Base-by-base conservation (phyloP, 2,797 vertebrate species). In the Aulostomus chinensis region DNA sequence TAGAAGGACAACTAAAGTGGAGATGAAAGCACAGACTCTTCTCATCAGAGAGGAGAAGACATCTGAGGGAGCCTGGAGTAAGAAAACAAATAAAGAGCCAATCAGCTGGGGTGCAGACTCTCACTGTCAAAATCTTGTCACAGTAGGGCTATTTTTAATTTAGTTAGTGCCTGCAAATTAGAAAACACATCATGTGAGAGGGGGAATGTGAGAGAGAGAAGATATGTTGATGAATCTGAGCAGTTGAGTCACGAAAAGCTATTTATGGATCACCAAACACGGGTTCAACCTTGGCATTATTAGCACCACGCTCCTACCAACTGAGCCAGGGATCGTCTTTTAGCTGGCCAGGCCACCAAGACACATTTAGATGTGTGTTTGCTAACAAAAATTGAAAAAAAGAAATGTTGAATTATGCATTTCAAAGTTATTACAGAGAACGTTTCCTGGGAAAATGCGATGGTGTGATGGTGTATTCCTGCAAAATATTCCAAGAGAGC, bases 21-120 rank as follows among this genome's bases (percentile, higher is more conserved):
- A 77, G 74, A 80, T 80, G 74, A 85, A 84, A 85, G 74, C 6
- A 4, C n/a, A 42, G 57, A 43, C 73, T 43, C 54, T 45, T 73
- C 54, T 62, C 68, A 65, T 82, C 64, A 68, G 56, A 48, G 41
- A 46, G 62, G 64, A 55, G 48, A 52, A 74, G 53, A 70, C 68
- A 64, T 81, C 65, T 73, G 65, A 75, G 13, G 45, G 38, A 58
- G 42, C 36, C 12, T 36, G 22, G 35, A 42, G 43, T 32, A 52
- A 43, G 58, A 64, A 48, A 4, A 17, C 30, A 37, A 64, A 57
- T 25, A 25, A 46, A 18, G 33, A 56, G 40, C 18, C 32, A 70
- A 68, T 30, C 33, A 52, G 51, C 43, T 49, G 37, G 46, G 61
- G 59, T 36, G 11, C 17, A 31, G 26, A 15, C 35, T n/a, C 37